Conservation (phyloP, 2,888 invertebrate genomes). For the Eudemis profundana region DNA sequence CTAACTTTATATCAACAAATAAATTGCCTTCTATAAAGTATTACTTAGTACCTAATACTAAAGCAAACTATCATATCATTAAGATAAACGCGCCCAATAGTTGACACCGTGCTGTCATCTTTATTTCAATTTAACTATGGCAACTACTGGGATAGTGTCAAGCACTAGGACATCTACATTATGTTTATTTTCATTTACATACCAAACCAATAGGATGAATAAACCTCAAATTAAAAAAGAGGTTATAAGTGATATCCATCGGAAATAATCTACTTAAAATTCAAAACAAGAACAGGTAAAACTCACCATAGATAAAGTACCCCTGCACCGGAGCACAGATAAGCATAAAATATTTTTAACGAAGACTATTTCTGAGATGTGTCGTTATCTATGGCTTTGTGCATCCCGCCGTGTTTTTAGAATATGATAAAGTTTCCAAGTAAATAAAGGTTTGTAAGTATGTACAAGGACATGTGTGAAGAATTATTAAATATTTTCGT, state of each 20-base stretch:
- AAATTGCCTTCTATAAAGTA: no score
- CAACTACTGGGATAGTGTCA: no score
- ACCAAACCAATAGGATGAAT: not conserved
- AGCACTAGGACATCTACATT: no score
- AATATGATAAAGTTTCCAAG: constrained; percentile 19
- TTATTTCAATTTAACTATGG: no score
- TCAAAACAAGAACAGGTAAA: constrained; percentile 39
- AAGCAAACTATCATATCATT: no score
- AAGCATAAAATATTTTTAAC: constrained; percentile 42
- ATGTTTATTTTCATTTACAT: no score
- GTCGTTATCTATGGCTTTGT: constrained; percentile 37
- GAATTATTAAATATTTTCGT: not conserved
- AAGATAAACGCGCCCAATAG: no score
- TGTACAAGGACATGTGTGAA: no score
- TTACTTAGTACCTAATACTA: no score
- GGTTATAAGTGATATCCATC: constrained; percentile 10
- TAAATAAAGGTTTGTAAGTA: not conserved
- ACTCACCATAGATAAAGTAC: constrained; percentile 25
- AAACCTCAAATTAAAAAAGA: constrained; percentile 12
- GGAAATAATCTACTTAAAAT: constrained; percentile 32
- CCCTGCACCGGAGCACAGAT: constrained; percentile 26
- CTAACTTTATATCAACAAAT: no score
- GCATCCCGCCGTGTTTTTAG: constrained; percentile 26
- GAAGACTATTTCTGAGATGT: constrained; percentile 33
- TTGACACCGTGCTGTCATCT: no score